A percentile compares a stretch with the other conserved stretches of the same genome.
These are phyloP conservation scores for Thermophis baileyi DNA, from an alignment of 2,113 vertebrate genomes.

Conservation along the genomic window DNA sequence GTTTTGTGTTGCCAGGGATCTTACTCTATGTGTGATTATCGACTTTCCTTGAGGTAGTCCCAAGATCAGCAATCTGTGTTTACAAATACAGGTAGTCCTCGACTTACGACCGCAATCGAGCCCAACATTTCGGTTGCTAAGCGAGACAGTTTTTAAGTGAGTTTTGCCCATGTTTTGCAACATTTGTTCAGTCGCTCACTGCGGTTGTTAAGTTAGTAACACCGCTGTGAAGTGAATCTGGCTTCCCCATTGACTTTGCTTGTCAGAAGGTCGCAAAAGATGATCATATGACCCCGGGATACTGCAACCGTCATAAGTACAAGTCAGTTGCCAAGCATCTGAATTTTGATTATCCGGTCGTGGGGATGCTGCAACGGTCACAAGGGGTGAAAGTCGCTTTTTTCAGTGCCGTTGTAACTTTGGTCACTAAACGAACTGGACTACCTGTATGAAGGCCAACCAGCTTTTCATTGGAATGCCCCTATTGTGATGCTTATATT, in stretches of 20 bases:
- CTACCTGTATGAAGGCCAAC: no score
- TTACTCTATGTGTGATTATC: no score
- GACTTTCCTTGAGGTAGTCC: background rate
- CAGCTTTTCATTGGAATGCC: background rate
- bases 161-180: background rate
- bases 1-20: background rate
- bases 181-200: background rate
- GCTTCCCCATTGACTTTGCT: background rate
- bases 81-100: background rate
- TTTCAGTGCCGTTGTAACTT: background rate
- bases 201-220: background rate
- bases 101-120: background rate
- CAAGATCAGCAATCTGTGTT: background rate
- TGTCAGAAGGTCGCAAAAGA: no score
- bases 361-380: background rate
- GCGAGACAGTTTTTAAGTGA: background rate
- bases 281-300: background rate
- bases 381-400: background rate
- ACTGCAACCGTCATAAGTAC: background rate
- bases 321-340: background rate
- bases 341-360: background rate
- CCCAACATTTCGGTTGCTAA: background rate
- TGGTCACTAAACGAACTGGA: no score
- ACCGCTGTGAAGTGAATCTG: background rate
- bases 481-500: background rate